phyloP scores from a whole-genome alignment of 2,888 invertebrate genomes.

The Lochmaea capreae region DNA sequence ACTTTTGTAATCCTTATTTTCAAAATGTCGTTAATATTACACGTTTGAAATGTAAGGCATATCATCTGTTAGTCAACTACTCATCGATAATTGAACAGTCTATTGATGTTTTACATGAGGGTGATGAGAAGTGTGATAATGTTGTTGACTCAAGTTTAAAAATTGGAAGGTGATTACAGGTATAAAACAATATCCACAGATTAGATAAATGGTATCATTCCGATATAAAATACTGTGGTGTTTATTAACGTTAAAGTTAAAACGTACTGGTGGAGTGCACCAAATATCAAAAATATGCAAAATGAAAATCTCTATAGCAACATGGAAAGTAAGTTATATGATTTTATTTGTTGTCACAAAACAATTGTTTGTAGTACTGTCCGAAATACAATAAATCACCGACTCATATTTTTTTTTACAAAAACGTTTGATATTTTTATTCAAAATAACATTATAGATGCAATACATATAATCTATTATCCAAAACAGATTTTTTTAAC shows the following conservation, averaged over 20 bases:
- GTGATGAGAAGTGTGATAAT: slow-evolving; percentile 20
- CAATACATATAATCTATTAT: not conserved
- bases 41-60: no score
- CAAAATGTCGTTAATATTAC: not conserved
- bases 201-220: slow-evolving; percentile 32
- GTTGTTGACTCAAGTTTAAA: slow-evolving; percentile 24
- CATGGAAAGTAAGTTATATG: slow-evolving; percentile 32
- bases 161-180: slow-evolving; percentile 27
- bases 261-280: not conserved
- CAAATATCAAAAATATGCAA: slow-evolving; percentile 20
- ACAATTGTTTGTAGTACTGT: not conserved
- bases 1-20: not conserved
- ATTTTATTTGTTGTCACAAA: not conserved
- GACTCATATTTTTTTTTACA: not conserved
- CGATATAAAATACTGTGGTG: slow-evolving; percentile 31
- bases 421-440: not conserved
- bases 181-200: slow-evolving; percentile 27
- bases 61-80: not conserved
- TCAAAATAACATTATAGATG: not conserved
- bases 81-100: not conserved
- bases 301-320: slow-evolving; percentile 28
- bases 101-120: not conserved
- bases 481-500: not conserved
- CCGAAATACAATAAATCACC: not conserved
- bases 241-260: slow-evolving; percentile 1